Conservation (phyloP, 2,797 vertebrate species). For the Hylomyscus alleni region DNA sequence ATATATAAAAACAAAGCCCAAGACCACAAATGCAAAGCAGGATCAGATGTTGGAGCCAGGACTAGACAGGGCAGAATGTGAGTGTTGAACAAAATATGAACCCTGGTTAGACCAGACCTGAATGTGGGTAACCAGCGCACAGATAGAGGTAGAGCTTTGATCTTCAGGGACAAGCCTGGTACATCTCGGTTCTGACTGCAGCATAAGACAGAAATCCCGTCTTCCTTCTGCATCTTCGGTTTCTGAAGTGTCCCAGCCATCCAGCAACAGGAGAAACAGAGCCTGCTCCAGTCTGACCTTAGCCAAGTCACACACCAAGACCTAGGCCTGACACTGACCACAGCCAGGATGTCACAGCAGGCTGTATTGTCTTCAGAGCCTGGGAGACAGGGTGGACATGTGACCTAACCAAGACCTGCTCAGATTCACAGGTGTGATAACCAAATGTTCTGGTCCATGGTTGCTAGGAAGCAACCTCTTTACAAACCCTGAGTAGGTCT, state of each 20-base stretch:
- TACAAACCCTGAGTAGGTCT: rapidly evolving
- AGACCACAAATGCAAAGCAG: no score
- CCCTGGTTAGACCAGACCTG: not conserved
- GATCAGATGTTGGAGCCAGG: rapidly evolving
- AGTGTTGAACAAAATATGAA: rapidly evolving
- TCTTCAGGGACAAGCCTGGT: not conserved
- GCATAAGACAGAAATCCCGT: not conserved
- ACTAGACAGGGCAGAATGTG: not conserved
- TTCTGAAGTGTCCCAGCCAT: not conserved
- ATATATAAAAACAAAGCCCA: rapidly evolving
- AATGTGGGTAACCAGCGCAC: rapidly evolving
- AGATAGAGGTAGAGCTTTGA: not conserved
- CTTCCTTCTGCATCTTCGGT: not conserved
- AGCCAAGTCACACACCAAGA: not conserved
- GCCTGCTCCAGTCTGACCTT: not conserved
- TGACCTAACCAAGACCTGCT: not conserved
- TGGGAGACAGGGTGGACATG: not conserved
- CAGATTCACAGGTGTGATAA: no score
- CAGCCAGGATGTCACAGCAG: not conserved
- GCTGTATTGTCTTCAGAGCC: not conserved
- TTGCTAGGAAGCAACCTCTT: not conserved
- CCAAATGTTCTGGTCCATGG: not conserved
- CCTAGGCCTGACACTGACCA: not conserved
- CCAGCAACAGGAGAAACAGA: not conserved
- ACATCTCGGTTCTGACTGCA: rapidly evolving